A percentile compares a stretch with the other conserved stretches of the same genome.
Evolutionary conservation across 2,888 invertebrate species (phyloP).

Genomic region (Exocentrus adspersus): DNA sequence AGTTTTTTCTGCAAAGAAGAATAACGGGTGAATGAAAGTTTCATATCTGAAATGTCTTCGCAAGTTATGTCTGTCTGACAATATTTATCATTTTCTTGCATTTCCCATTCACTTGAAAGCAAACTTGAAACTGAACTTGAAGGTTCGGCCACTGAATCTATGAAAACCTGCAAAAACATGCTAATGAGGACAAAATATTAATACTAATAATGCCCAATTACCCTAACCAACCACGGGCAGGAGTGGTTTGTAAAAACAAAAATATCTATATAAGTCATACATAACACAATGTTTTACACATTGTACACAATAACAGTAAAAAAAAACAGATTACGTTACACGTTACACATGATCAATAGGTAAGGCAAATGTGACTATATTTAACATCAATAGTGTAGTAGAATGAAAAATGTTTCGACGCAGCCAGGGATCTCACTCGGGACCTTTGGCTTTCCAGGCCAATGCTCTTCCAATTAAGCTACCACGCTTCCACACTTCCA

Average conservation of each 20-base stretch:
- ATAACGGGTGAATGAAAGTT: not conserved
- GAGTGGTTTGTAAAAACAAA: not conserved
- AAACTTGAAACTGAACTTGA: not conserved
- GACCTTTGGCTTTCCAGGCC: no score
- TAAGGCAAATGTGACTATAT: no score
- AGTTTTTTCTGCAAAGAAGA: not conserved
- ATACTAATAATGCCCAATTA: not conserved
- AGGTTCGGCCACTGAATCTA: not conserved
- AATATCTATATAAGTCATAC: not conserved
- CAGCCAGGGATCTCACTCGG: no score
- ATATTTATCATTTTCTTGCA: not conserved
- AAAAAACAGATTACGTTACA: not conserved
- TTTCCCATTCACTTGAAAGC: not conserved
- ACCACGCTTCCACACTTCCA: no score
- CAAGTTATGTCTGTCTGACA: not conserved
- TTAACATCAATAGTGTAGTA: no score
- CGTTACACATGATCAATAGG: no score
- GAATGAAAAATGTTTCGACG: no score
- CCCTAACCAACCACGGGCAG: not conserved
- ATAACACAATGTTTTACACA: not conserved
- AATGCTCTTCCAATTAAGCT: no score
- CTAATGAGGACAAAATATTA: not conserved
- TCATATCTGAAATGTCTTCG: not conserved
- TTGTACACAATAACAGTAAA: not conserved
- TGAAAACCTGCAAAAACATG: not conserved